Conservation (phyloP, 2,888 invertebrate genomes). For the Aelia acuminata region DNA sequence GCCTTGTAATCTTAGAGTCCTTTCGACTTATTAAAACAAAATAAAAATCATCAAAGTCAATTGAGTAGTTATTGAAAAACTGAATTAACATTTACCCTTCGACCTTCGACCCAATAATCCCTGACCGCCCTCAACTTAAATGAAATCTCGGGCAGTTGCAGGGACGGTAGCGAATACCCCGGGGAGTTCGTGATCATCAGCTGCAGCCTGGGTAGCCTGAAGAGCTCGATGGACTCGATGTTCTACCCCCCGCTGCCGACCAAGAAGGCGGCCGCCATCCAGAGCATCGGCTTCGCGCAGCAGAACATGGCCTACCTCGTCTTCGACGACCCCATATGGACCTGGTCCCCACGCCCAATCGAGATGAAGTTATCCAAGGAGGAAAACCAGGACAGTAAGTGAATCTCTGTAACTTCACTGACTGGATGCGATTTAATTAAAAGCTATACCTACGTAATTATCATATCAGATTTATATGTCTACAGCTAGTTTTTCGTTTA, state of each 20-base stretch:
- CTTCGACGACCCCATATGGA: constrained; percentile 50
- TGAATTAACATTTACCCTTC: too few species aligned
- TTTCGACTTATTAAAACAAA: too few species aligned
- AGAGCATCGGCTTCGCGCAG: constrained; percentile 31
- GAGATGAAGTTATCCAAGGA: constrained; percentile 3
- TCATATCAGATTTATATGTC: too few species aligned
- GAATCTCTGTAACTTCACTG: background rate
- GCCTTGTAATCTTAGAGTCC: too few species aligned
- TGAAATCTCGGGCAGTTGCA: constrained; percentile 57
- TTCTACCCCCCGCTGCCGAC: constrained; percentile 81
- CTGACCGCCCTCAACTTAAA: too few species aligned
- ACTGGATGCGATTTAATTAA: too few species aligned
- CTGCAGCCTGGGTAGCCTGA: constrained; percentile 83
- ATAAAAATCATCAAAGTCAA: too few species aligned
- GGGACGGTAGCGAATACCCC: constrained; percentile 78
- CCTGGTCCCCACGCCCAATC: background rate
- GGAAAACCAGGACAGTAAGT: background rate
- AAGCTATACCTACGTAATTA: too few species aligned
- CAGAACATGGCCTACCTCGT: constrained; percentile 48
- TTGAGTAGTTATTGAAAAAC: too few species aligned
- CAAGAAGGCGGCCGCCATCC: constrained; percentile 80
- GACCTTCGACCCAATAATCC: too few species aligned
- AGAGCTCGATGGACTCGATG: constrained; percentile 79
- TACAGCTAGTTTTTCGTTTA: too few species aligned
- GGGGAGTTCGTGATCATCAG: constrained; percentile 86